Conservation (phyloP, 2,113 vertebrate species). For the Thunnus thynnus region DNA sequence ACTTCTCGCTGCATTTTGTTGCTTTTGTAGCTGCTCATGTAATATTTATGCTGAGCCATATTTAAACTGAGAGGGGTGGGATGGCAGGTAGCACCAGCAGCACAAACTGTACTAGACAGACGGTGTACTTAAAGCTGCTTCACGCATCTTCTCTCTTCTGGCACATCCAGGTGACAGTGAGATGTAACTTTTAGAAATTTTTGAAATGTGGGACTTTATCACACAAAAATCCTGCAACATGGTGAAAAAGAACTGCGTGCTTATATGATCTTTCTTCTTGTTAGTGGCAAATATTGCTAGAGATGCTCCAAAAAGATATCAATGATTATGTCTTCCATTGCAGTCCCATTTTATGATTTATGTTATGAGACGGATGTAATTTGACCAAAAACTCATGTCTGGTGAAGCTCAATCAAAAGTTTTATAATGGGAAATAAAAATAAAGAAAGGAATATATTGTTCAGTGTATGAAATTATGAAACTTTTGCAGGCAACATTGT, state of each 20-base stretch:
- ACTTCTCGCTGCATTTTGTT: slow-evolving; percentile 43
- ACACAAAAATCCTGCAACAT: no score
- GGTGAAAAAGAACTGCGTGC: no score
- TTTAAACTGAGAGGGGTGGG: slow-evolving; percentile 42
- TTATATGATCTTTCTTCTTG: not conserved
- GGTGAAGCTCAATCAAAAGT: not conserved
- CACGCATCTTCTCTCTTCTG: not conserved
- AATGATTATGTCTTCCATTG: no score
- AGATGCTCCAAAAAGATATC: not conserved
- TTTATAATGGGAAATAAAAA: not conserved
- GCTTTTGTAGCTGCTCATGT: slow-evolving; percentile 63
- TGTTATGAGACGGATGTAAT: no score
- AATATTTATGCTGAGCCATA: slow-evolving; percentile 66
- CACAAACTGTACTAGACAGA: not conserved
- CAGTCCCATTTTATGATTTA: no score
- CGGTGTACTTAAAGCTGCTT: slow-evolving; percentile 4
- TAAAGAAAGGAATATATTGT: not conserved
- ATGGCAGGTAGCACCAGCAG: slow-evolving; percentile 1
- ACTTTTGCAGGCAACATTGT: no score
- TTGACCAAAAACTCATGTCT: no score
- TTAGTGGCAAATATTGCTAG: not conserved
- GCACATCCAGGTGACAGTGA: not conserved
- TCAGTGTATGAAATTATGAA: not conserved
- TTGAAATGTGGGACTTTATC: not conserved
- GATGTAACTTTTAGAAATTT: not conserved